Conservation (phyloP, 2,797 vertebrate genomes). For the Sebastes jordani region DNA sequence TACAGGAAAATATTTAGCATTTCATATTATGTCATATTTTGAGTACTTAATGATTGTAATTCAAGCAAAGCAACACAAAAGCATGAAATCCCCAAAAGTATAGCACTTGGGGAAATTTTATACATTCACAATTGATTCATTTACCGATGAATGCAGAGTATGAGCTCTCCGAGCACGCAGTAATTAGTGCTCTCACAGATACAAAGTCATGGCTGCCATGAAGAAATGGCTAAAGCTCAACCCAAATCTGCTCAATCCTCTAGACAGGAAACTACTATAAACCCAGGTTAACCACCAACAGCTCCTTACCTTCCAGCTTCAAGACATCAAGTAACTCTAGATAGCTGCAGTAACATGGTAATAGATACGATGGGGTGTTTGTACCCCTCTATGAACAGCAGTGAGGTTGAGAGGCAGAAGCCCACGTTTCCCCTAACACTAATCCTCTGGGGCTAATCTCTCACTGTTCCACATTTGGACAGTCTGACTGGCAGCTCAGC, state of each 20-base stretch:
- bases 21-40: background rate
- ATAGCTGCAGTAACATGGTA: background rate
- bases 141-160: background rate
- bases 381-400: conserved; percentile 44
- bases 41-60: background rate
- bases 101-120: background rate
- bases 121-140: background rate
- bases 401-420: conserved; percentile 45
- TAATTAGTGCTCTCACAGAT: conserved; percentile 43
- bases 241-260: conserved; percentile 41
- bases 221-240: conserved; percentile 28
- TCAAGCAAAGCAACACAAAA: background rate
- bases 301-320: conserved; percentile 58
- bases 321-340: conserved; percentile 9
- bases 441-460: conserved; percentile 82
- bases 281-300: background rate
- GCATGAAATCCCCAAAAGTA: background rate
- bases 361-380: conserved; percentile 5
- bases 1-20: background rate
- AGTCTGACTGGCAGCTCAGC: conserved; percentile 57
- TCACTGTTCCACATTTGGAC: conserved; percentile 79
- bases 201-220: conserved; percentile 31
- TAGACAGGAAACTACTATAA: conserved; percentile 3
- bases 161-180: conserved; percentile 2
- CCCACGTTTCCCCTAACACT: conserved; percentile 60